A percentile compares a stretch with the other conserved stretches of the same genome.
These are phyloP conservation scores for Benitochromis conjunctus DNA, from an alignment of 2,113 vertebrate genomes.

Conservation along the genomic window DNA sequence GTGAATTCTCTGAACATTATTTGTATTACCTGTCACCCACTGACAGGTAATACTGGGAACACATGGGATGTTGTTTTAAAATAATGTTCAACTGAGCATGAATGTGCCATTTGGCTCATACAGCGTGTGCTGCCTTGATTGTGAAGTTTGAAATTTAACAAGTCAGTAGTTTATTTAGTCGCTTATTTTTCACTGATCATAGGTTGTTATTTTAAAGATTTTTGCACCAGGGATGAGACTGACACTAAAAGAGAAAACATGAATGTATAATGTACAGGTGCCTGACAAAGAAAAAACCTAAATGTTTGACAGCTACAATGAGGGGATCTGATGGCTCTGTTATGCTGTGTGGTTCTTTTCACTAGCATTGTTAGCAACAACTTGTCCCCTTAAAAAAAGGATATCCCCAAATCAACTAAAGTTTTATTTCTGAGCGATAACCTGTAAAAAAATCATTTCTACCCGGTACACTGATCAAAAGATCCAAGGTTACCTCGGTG, in stretches of 20 bases:
- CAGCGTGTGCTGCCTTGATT: not conserved
- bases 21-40: not conserved
- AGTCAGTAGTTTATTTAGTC: not conserved
- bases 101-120: not conserved
- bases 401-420: not conserved
- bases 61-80: not conserved
- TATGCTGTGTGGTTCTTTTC: not conserved
- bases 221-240: not conserved
- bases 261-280: not conserved
- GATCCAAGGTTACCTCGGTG: not conserved
- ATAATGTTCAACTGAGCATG: not conserved
- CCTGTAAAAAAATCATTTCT: not conserved
- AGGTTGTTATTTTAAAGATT: not conserved
- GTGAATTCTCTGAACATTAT: not conserved
- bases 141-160: not conserved
- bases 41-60: not conserved
- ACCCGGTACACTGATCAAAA: not conserved
- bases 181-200: not conserved
- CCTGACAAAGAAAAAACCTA: not conserved
- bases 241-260: not conserved
- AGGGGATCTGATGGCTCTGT: rapidly evolving
- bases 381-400: not conserved
- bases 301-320: rapidly evolving
- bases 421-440: not conserved
- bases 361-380: not conserved